A percentile compares a stretch with the other conserved stretches of the same genome.
phyloP scores from a whole-genome alignment of 2,113 vertebrate genomes.

The Thryonomys swinderianus region DNA sequence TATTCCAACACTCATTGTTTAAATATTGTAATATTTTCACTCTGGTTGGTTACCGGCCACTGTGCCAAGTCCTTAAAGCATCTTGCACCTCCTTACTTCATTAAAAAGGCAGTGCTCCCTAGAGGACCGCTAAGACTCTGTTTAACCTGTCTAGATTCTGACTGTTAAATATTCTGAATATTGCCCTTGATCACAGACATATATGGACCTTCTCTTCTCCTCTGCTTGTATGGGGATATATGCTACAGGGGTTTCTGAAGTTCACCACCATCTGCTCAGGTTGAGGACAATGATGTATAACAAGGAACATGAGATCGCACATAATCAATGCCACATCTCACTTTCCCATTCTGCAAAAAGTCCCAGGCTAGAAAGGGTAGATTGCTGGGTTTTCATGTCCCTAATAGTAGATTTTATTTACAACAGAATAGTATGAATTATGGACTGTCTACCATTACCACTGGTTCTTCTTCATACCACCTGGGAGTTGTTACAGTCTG shows the following conservation, averaged over 20 bases:
- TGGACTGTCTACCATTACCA: background rate
- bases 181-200: background rate
- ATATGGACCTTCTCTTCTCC: background rate
- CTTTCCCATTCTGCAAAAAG: conserved; percentile 1
- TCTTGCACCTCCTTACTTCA: background rate
- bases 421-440: background rate
- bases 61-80: background rate
- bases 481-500: background rate
- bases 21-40: background rate
- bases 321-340: background rate
- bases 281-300: background rate
- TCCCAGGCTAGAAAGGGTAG: background rate
- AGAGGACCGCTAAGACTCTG: background rate
- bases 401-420: background rate
- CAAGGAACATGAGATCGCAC: background rate
- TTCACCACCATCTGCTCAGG: background rate
- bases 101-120: background rate
- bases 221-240: background rate
- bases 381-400: background rate
- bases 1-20: background rate
- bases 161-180: conserved; percentile 17
- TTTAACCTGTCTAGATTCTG: background rate
- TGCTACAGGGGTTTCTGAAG: background rate
- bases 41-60: background rate
- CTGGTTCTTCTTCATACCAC: background rate